Evolutionary conservation across 1,140 invertebrate genomes (phyloP), one percentile per base, ranked within the genome.

Genomic region (Venturia canescens): DNA sequence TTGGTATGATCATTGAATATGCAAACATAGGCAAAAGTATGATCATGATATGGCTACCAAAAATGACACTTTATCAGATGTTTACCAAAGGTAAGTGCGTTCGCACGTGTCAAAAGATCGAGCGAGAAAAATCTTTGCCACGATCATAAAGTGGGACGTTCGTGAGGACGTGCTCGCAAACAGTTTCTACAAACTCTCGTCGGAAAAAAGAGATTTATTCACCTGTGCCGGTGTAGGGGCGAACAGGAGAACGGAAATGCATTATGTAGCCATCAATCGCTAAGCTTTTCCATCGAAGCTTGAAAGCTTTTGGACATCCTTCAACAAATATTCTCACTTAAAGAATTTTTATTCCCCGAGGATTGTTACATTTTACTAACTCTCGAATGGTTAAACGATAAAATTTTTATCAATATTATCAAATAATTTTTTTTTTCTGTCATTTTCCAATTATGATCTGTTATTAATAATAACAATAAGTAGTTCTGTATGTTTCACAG

Each of bases 281-380:
- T 9, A 23, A 15, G 60, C 23, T 15, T 23, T 57, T 23, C 4
- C 18, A 57, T n/a, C 23, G 60, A 26, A 7, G 21, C 21, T 66
- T 66, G 60, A 66, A 66, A 66, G 60, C 60, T 26, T 66, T 66
- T 23, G 60, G 60, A 66, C 27, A 66, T 66, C 60, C 23, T 26
- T 27, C n/a, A 66, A 66, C 23, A 66, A 66, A 66, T 29, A 26
- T 29, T 27, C 60, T 9, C 18, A 18, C 53, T 0, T 4, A n/a
- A 3, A 21, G 18, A 57, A 53, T 53, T n/a, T 66, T 66, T 66
- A 6, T n/a, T 66, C 60, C 7, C n/a, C 6, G 23, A 66, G 27
- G 23, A n/a, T 11, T 23, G 16, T 57, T 3, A 23, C 4, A 4
- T n/a, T 57, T 57, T 57, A 44, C 1, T 44, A 11, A 9, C 16